These are phyloP conservation scores for Menidia menidia DNA, from an alignment of 2,797 vertebrate species.

Conservation along the genomic window DNA sequence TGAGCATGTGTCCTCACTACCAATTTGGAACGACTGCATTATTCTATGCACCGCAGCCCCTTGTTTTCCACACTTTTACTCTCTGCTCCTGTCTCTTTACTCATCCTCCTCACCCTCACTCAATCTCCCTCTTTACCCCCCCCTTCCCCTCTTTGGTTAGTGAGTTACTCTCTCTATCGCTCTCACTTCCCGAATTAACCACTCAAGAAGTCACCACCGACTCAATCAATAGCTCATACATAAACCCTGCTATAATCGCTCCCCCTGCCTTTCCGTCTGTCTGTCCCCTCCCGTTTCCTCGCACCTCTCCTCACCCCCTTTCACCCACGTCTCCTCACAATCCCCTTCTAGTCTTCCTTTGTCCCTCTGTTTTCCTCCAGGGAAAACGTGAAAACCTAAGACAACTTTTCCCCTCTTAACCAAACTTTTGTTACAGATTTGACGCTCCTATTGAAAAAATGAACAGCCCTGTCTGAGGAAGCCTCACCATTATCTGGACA, in stretches of 20 bases:
- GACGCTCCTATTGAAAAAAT: no score
- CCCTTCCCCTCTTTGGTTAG: conserved; percentile 77
- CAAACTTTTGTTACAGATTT: conserved; percentile 20
- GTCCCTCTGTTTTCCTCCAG: conserved; percentile 35
- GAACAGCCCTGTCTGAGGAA: no score
- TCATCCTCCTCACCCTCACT: conserved; percentile 44
- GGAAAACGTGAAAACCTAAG: conserved; percentile 17
- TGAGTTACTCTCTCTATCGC: conserved; percentile 87
- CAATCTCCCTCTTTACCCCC: conserved; percentile 50
- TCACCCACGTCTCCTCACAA: conserved; percentile 43
- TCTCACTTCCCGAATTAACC: conserved; percentile 90
- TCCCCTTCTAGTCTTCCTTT: conserved; percentile 44
- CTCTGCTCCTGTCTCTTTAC: conserved; percentile 22
- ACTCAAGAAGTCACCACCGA: conserved; percentile 90
- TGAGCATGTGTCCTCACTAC: conserved; percentile 4
- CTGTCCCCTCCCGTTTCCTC: conserved; percentile 20
- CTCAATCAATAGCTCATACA: conserved; percentile 91
- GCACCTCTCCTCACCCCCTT: conserved; percentile 32
- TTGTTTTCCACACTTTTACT: conserved; percentile 53
- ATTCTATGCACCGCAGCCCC: conserved; percentile 34
- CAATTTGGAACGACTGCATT: conserved; percentile 19
- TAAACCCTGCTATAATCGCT: conserved; percentile 88
- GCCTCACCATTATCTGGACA: no score
- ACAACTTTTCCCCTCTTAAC: conserved; percentile 11
- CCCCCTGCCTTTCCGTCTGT: conserved; percentile 75